Percentiles rank a stretch among this genome's conserved stretches.
Conservation (phyloP, 1,140 invertebrate genomes). For the Macrosteles quadrilineatus region DNA sequence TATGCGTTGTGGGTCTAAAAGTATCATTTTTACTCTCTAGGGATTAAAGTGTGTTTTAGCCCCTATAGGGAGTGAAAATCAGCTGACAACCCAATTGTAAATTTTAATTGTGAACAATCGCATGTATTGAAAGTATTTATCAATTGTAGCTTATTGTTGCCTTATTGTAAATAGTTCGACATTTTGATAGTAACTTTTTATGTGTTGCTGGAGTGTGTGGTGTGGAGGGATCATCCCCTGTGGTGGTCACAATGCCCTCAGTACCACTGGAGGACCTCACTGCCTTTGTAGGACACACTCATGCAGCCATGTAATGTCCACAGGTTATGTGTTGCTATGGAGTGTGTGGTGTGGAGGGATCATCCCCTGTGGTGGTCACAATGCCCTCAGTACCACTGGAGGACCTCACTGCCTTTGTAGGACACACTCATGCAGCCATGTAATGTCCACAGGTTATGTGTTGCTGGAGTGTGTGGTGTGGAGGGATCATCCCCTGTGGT, state of each 20-base stretch:
- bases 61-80: too few relatives aligned
- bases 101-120: too few relatives aligned
- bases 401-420: constrained; percentile 48
- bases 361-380: constrained; percentile 43
- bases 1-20: too few relatives aligned
- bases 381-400: constrained; percentile 48
- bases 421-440: constrained; percentile 46
- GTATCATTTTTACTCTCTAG: too few relatives aligned
- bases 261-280: constrained; percentile 48
- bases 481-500: constrained; percentile 41
- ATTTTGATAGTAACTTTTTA: too few relatives aligned
- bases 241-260: constrained; percentile 47
- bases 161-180: too few relatives aligned
- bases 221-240: constrained; percentile 38
- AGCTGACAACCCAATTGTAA: too few relatives aligned
- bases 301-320: constrained; percentile 44
- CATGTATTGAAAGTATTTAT: too few relatives aligned
- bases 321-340: too few relatives aligned
- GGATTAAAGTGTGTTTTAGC: too few relatives aligned
- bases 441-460: too few relatives aligned
- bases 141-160: too few relatives aligned
- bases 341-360: constrained; percentile 32
- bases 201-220: neutral
- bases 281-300: constrained; percentile 45
- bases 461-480: neutral